phyloP scores from a whole-genome alignment of 2,888 invertebrate species.

The Drosophila gaucha region DNA sequence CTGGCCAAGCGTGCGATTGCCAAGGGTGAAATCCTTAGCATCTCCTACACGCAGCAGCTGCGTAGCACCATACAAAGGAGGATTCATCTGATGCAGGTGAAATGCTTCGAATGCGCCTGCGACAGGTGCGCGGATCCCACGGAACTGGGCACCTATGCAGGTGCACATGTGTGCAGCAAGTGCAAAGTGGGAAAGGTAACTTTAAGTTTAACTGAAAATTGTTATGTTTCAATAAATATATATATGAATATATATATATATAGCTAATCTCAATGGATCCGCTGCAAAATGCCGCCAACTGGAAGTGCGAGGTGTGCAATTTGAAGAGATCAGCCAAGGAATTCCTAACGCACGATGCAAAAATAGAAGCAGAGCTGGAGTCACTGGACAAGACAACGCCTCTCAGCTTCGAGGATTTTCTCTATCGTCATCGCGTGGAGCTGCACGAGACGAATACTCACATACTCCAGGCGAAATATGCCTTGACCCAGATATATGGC shows the following conservation, averaged over 20 bases:
- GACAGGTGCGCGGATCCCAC: slow-evolving; percentile 89
- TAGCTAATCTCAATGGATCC: slow-evolving; percentile 88
- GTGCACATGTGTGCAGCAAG: slow-evolving; percentile 88
- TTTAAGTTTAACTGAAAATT: not conserved
- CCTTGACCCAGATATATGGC: slow-evolving; percentile 89
- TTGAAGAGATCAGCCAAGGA: slow-evolving; percentile 87
- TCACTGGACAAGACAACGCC: slow-evolving; percentile 86
- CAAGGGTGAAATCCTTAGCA: slow-evolving; percentile 88
- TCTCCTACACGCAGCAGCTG: slow-evolving; percentile 89
- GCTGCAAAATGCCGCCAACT: slow-evolving; percentile 86
- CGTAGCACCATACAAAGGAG: slow-evolving; percentile 89
- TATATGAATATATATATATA: not conserved
- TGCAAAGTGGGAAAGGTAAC: slow-evolving; percentile 86
- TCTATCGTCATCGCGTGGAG: slow-evolving; percentile 87
- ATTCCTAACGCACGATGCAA: slow-evolving; percentile 88
- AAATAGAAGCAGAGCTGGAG: slow-evolving; percentile 87
- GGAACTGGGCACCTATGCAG: slow-evolving; percentile 88
- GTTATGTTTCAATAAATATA: not conserved
- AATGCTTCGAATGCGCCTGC: slow-evolving; percentile 90
- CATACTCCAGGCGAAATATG: slow-evolving; percentile 89
- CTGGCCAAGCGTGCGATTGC: slow-evolving; percentile 87
- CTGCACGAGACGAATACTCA: slow-evolving; percentile 89
- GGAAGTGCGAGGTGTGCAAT: slow-evolving; percentile 89
- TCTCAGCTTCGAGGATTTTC: slow-evolving; percentile 87
- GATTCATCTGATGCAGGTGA: slow-evolving; percentile 87